Percentiles rank a stretch among this genome's conserved stretches.
Evolutionary conservation across 2,888 invertebrate species (phyloP).

Genomic region (Synanthedon vespiformis): DNA sequence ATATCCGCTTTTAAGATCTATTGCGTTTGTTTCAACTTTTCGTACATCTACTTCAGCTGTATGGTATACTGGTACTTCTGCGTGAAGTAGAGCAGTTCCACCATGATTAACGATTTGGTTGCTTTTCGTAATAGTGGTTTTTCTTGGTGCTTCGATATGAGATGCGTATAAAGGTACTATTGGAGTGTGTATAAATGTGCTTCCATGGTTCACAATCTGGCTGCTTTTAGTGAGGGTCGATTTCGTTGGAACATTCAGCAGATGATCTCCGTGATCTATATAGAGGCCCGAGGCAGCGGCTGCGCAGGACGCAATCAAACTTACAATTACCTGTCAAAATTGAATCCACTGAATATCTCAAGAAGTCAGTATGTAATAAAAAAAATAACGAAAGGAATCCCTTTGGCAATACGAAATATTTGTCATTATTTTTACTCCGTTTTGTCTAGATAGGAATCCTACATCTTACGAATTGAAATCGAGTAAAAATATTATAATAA

Average conservation of each 20-base stretch:
- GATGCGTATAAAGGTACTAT: not conserved
- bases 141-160: slow-evolving; percentile 4
- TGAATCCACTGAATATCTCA: too few species aligned
- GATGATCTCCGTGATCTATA: slow-evolving; percentile 23
- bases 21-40: slow-evolving; percentile 8
- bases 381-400: too few species aligned
- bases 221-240: slow-evolving; percentile 33
- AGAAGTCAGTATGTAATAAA: too few species aligned
- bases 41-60: slow-evolving; percentile 14
- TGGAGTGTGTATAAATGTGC: slow-evolving; percentile 24
- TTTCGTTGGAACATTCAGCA: slow-evolving; percentile 22
- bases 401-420: too few species aligned
- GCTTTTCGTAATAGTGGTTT: slow-evolving; percentile 37
- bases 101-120: slow-evolving; percentile 45
- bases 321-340: slow-evolving; percentile 11
- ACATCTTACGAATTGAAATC: too few species aligned
- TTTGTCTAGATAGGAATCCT: too few species aligned
- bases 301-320: slow-evolving; percentile 28
- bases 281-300: slow-evolving; percentile 32
- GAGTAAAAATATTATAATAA: too few species aligned
- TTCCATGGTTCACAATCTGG: slow-evolving; percentile 35
- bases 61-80: slow-evolving; percentile 22
- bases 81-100: slow-evolving; percentile 24
- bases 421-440: too few species aligned
- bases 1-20: not conserved